Conservation (phyloP, 2,113 vertebrate species). For the Condylura cristata region DNA sequence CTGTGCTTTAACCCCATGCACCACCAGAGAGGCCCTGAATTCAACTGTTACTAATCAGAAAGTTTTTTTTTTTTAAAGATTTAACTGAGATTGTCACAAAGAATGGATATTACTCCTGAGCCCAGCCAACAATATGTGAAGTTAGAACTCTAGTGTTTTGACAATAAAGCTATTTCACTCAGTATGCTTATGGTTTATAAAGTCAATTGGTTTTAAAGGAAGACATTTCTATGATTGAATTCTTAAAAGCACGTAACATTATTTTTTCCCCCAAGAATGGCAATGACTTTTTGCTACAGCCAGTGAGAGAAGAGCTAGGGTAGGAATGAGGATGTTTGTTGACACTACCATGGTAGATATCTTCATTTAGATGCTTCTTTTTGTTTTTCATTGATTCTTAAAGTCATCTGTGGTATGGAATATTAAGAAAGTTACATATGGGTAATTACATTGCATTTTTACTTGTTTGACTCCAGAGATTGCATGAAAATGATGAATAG, state of each 20-base stretch:
- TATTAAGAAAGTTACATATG: background rate
- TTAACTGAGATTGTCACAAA: too few species aligned
- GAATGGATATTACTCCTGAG: background rate
- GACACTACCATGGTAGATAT: background rate
- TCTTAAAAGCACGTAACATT: background rate
- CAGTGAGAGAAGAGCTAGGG: background rate
- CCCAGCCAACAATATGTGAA: background rate
- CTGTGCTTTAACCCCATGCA: too few species aligned
- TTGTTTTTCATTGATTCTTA: background rate
- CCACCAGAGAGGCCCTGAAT: too few species aligned
- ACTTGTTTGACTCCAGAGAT: background rate
- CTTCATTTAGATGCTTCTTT: background rate
- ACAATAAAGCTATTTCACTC: background rate
- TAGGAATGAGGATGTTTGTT: background rate
- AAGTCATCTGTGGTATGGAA: background rate
- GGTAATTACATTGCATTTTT: background rate
- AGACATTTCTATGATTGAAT: background rate
- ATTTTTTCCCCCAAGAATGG: background rate
- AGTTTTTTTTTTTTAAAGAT: too few species aligned
- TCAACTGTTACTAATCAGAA: too few species aligned
- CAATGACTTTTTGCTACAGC: background rate
- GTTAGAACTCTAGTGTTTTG: background rate
- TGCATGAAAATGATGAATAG: background rate
- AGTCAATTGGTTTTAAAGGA: slow-evolving; percentile 35
- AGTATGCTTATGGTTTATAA: background rate